phyloP scores from a whole-genome alignment of 2,888 invertebrate species.

The Tachystola acroxantha region DNA sequence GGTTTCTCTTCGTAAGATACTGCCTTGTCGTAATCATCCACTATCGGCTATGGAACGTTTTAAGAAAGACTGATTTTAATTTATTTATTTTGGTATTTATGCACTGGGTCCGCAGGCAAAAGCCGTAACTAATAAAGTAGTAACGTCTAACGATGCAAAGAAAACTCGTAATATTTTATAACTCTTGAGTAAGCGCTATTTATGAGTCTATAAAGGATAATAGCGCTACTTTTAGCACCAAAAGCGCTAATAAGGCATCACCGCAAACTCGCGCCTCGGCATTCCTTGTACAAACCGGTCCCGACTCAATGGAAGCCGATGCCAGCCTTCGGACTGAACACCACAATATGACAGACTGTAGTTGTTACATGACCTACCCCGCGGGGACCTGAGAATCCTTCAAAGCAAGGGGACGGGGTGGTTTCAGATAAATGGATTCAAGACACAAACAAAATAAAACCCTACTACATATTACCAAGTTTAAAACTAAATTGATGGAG shows the following conservation, averaged over 20 bases:
- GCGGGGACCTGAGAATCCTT: neutral
- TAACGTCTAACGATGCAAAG: too few relatives aligned
- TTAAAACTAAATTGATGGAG: slow-evolving; percentile 17
- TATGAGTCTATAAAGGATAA: too few relatives aligned
- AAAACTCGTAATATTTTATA: too few relatives aligned
- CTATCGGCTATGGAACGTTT: too few relatives aligned
- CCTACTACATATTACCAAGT: slow-evolving; percentile 25
- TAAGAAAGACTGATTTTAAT: too few relatives aligned
- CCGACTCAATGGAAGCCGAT: slow-evolving; percentile 64
- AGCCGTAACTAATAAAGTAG: too few relatives aligned
- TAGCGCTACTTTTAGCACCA: neutral
- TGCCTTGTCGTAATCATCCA: too few relatives aligned
- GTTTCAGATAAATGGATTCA: neutral
- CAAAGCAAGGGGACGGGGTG: neutral
- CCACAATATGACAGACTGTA: neutral
- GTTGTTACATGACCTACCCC: neutral
- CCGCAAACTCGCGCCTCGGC: slow-evolving; percentile 42
- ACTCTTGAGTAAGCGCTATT: too few relatives aligned
- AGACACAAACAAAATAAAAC: slow-evolving; percentile 33
- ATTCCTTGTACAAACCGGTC: slow-evolving; percentile 70
- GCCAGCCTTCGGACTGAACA: slow-evolving; percentile 16
- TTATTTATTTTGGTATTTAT: too few relatives aligned
- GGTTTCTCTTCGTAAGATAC: too few relatives aligned
- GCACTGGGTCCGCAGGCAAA: too few relatives aligned
- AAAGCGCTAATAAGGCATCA: neutral